phyloP scores from a whole-genome alignment of 2,888 invertebrate genomes.

The Sminthurinus aureus region DNA sequence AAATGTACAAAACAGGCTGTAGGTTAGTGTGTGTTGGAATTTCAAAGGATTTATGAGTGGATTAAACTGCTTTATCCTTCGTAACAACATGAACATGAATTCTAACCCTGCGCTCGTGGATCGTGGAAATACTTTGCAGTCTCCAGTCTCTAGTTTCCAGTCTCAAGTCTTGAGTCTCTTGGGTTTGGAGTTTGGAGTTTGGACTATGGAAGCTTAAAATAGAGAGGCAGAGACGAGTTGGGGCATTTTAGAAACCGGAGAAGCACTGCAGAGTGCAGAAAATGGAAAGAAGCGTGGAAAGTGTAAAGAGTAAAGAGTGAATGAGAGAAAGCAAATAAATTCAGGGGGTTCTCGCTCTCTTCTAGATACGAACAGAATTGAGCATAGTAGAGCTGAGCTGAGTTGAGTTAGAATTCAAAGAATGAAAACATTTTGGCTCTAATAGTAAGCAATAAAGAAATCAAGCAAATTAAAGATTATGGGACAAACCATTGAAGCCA shows the following conservation, averaged over 20 bases:
- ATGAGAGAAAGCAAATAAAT: conserved; percentile 8
- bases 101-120: not conserved
- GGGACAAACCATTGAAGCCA: not conserved
- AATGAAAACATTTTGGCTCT: not conserved
- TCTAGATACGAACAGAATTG: not conserved
- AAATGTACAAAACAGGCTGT: not conserved
- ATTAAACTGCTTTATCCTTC: conserved; percentile 13
- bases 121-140: no score
- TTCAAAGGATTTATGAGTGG: conserved; percentile 25
- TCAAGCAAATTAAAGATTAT: conserved; percentile 23
- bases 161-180: no score
- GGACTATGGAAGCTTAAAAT: not conserved
- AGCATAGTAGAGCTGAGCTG: not conserved
- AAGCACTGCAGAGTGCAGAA: no score
- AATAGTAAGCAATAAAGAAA: conserved; percentile 12
- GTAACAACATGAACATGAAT: conserved; percentile 5
- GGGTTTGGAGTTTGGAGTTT: not conserved
- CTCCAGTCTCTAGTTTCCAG: no score
- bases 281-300: not conserved
- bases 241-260: not conserved
- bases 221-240: not conserved
- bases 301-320: not conserved
- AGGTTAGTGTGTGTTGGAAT: not conserved
- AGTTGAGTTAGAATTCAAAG: not conserved
- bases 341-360: not conserved